phyloP scores from a whole-genome alignment of 1,140 invertebrate genomes.

The Papilio glaucus region DNA sequence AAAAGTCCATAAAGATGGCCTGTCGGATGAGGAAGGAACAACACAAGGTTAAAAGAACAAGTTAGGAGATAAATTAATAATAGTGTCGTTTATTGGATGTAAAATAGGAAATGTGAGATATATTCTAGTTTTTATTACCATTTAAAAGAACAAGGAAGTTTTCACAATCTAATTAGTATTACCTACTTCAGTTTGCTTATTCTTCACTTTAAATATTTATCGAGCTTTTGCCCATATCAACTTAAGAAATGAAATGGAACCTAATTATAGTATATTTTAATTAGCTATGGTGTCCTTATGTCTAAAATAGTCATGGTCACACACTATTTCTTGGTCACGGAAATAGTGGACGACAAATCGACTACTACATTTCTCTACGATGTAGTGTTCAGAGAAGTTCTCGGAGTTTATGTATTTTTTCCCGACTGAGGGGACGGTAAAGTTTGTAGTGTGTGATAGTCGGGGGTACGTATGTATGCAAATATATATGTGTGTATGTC shows the following conservation, averaged over 20 bases:
- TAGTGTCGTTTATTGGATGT: conserved; percentile 5
- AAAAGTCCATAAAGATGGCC: conserved; percentile 23
- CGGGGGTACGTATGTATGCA: too few species aligned
- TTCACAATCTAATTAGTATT: background rate
- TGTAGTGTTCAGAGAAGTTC: too few species aligned
- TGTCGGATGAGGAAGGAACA: background rate
- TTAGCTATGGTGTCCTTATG: background rate
- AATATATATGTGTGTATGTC: too few species aligned
- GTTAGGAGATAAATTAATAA: conserved; percentile 22
- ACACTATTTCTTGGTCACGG: too few species aligned
- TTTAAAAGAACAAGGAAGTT: background rate
- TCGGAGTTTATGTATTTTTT: too few species aligned
- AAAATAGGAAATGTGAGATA: conserved; percentile 13
- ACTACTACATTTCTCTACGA: too few species aligned
- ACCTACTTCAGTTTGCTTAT: background rate
- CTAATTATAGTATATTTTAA: background rate
- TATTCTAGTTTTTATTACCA: conserved; percentile 8
- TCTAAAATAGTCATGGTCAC: too few species aligned
- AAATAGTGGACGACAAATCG: too few species aligned
- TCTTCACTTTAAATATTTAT: background rate
- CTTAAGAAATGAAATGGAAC: background rate
- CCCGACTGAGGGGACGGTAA: too few species aligned
- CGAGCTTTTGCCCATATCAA: background rate
- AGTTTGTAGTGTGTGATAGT: too few species aligned
- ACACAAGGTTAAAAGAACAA: conserved; percentile 12